These are phyloP conservation scores for Leptodirus hochenwartii DNA, from an alignment of 2,888 invertebrate genomes.

Conservation along the genomic window DNA sequence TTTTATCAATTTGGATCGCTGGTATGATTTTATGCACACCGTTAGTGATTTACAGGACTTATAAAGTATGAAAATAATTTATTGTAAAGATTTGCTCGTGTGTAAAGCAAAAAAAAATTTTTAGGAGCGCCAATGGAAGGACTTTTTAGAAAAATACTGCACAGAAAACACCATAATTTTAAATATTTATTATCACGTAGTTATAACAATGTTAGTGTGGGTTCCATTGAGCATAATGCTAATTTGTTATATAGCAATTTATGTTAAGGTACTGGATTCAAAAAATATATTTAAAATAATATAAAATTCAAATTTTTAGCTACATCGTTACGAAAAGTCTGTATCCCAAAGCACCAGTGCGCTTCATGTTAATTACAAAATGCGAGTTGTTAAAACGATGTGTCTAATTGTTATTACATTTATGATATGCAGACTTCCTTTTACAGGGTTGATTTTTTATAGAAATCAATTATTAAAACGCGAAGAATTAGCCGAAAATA, in stretches of 20 bases:
- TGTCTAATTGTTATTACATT: conserved; percentile 50
- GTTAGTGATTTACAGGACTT: conserved; percentile 41
- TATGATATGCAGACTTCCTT: conserved; percentile 51
- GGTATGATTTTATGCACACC: conserved; percentile 45
- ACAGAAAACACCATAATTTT: conserved; percentile 43
- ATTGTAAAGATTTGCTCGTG: conserved; percentile 1
- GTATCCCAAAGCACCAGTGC: conserved; percentile 23
- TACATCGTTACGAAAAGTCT: background rate
- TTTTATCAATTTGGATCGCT: conserved; percentile 46
- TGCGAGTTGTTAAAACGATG: conserved; percentile 49
- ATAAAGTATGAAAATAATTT: conserved; percentile 28
- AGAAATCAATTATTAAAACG: conserved; percentile 31
- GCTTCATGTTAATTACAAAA: conserved; percentile 41
- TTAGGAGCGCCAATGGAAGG: conserved; percentile 53
- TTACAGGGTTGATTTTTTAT: conserved; percentile 50
- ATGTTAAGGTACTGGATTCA: conserved; percentile 37
- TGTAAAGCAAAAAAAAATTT: conserved; percentile 10
- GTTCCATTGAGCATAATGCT: conserved; percentile 56
- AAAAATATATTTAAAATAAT: conserved; percentile 1
- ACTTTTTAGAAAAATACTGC: conserved; percentile 60
- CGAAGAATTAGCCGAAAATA: conserved; percentile 21
- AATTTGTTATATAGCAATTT: conserved; percentile 53
- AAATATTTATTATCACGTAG: conserved; percentile 61
- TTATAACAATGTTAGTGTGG: conserved; percentile 59
- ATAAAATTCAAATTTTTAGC: background rate